A percentile compares a stretch with the other conserved stretches of the same genome.
These are phyloP conservation scores for Punctoribates punctum DNA, from an alignment of 2,888 invertebrate genomes.

Conservation along the genomic window DNA sequence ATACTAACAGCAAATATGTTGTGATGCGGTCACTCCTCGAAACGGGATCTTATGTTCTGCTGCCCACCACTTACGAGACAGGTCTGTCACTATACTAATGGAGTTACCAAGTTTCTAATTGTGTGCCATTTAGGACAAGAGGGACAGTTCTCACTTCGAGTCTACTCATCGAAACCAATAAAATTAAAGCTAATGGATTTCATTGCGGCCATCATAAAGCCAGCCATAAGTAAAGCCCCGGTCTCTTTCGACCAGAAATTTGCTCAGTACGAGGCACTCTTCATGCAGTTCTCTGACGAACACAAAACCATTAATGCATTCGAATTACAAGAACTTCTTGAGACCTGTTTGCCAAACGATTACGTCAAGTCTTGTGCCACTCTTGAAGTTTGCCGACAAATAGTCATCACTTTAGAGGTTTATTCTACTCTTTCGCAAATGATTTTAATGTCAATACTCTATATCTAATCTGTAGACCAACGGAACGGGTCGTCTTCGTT, in stretches of 20 bases:
- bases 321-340: constrained; percentile 81
- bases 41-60: constrained; percentile 74
- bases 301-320: constrained; percentile 84
- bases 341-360: constrained; percentile 86
- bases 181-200: constrained; percentile 67
- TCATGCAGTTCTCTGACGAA: constrained; percentile 83
- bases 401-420: constrained; percentile 80
- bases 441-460: not conserved
- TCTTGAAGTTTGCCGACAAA: constrained; percentile 84
- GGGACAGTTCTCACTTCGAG: constrained; percentile 77
- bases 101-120: too few species aligned
- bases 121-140: constrained; percentile 64
- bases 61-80: constrained; percentile 87
- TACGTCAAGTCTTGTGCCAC: constrained; percentile 91
- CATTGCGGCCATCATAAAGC: constrained; percentile 65
- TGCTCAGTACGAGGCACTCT: constrained; percentile 81
- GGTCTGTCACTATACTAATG: too few species aligned
- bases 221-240: constrained; percentile 72
- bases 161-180: constrained; percentile 71
- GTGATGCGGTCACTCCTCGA: constrained; percentile 73
- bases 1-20: constrained; percentile 80
- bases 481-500: constrained; percentile 73
- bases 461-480: constrained; percentile 59
- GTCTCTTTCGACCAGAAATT: constrained; percentile 64
- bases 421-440: constrained; percentile 3